Conservation (phyloP, 1,140 invertebrate species). For the Eurosta solidaginis region DNA sequence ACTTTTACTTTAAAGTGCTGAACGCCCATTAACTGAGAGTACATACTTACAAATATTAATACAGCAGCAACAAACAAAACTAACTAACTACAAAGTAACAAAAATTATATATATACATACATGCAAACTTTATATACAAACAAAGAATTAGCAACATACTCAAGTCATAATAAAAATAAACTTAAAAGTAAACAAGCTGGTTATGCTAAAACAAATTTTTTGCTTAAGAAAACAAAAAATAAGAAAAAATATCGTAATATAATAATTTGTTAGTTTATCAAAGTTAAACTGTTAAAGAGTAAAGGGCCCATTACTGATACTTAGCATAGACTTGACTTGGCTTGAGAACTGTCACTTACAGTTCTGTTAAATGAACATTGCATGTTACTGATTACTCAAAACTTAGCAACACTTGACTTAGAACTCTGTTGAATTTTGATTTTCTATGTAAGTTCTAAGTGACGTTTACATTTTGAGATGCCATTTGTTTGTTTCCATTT, state of each 20-base stretch:
- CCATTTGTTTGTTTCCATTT: no score
- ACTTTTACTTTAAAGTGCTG: constrained; percentile 64
- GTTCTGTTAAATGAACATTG: no score
- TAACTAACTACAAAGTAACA: constrained; percentile 18
- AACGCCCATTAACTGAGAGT: not conserved
- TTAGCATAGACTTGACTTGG: no score
- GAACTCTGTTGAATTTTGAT: no score
- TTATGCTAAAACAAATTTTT: not conserved
- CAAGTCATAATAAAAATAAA: constrained; percentile 3
- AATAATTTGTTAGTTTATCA: not conserved
- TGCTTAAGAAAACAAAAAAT: constrained; percentile 30
- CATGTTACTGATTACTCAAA: no score
- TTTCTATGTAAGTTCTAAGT: no score
- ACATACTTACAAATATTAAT: not conserved
- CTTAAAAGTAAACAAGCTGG: not conserved
- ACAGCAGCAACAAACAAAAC: not conserved
- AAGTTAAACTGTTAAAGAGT: not conserved
- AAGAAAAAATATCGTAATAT: constrained; percentile 22
- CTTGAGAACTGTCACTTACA: no score
- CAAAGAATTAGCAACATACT: constrained; percentile 30
- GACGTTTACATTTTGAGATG: no score
- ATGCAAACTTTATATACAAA: constrained; percentile 30
- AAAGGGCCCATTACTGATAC: no score
- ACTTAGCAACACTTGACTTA: no score
- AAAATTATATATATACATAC: constrained; percentile 10